These are phyloP conservation scores for Abrostola tripartita DNA, from an alignment of 2,888 invertebrate genomes.

Conservation along the genomic window DNA sequence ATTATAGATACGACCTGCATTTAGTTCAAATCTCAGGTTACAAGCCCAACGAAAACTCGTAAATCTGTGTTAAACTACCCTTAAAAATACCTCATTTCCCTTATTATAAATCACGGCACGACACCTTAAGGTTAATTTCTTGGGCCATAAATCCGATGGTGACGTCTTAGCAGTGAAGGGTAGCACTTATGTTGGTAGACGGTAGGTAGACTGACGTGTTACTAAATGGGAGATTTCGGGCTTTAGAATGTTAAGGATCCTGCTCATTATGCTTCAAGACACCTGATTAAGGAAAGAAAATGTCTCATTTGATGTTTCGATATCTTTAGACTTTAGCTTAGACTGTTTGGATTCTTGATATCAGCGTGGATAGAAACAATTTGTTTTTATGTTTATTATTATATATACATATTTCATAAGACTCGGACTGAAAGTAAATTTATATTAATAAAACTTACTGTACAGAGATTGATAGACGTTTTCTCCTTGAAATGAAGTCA, in stretches of 20 bases:
- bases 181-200: conserved; percentile 48
- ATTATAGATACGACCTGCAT: not conserved
- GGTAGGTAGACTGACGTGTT: conserved; percentile 32
- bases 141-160: conserved; percentile 76
- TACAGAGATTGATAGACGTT: too few relatives aligned
- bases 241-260: conserved; percentile 15
- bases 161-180: conserved; percentile 56
- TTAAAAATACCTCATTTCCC: conserved; percentile 81
- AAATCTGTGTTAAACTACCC: conserved; percentile 67
- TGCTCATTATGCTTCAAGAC: not conserved
- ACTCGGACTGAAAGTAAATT: too few relatives aligned
- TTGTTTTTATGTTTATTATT: too few relatives aligned
- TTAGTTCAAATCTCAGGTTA: conserved; percentile 19
- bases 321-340: not conserved
- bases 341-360: not conserved
- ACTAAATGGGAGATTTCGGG: conserved; percentile 20
- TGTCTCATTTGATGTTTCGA: not conserved
- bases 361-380: too few relatives aligned
- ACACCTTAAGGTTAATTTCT: conserved; percentile 83
- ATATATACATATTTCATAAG: too few relatives aligned
- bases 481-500: too few relatives aligned
- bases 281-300: not conserved
- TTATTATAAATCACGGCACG: conserved; percentile 80
- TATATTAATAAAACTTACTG: too few relatives aligned
- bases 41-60: conserved; percentile 39